Evolutionary conservation across 2,113 vertebrate species (phyloP), one percentile per base, ranked within the genome.

Genomic region (Zosterops japonicus): DNA sequence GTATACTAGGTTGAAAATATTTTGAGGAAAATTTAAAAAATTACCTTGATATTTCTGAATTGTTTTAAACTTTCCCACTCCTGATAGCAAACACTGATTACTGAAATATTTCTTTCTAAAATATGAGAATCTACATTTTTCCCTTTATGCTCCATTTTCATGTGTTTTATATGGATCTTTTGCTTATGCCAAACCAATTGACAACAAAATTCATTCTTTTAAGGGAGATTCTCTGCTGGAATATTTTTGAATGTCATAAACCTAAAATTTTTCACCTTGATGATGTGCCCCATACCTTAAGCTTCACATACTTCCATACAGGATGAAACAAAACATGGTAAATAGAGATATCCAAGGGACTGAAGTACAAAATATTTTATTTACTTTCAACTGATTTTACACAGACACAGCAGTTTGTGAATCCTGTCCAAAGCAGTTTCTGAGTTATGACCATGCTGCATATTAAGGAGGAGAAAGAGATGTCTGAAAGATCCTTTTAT

Each of bases 381-480:
- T 95, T 95, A 86, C 80, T 92, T 95, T 90, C 69, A 89, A 29
- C 47, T 94, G 94, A 94, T 59, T 95, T 94, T 95, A 95, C 41
- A 92, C 90, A 96, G 95, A 90, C 80, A 81, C 41, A 90, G 72
- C 83, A 90, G 41, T 75, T 90, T 69, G 88, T 87, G 80, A 96
- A 93, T 87, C 69, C 68, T 78, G n/a, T 94, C 94, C 92, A 96
- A 95, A 96, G 85, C 36, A 60, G 55, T 86, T 94, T 90, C 71
- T 93, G 92, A 92, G 57, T 94, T 96, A 97, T 86, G 85, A 64
- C 72, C 76, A 35, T 22, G 29, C 36, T 71, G 44, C 79, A 60
- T 81, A 78, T 64, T 90, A 93, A 90, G 60, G 36, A 1, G 0
- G 78, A 85, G 55, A 81, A 79, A 95, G 46, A 95, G 77, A 96